Evolutionary conservation across 2,113 vertebrate species (phyloP), one percentile per base, ranked within the genome.

Genomic region (Limnothrissa miodon): DNA sequence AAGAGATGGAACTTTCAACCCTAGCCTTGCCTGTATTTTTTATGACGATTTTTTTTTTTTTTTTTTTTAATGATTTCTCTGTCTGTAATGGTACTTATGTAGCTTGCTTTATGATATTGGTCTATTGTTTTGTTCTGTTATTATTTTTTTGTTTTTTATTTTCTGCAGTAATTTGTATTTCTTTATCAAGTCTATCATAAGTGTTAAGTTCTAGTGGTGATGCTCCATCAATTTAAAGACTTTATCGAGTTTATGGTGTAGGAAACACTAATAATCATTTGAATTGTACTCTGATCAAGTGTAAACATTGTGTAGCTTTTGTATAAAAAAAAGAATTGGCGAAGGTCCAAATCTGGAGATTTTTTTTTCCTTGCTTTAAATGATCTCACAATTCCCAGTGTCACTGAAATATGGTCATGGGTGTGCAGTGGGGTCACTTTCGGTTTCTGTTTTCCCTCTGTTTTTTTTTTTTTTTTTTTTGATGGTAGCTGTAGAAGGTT

Each of bases 281-380:
- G 96, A 97, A 96, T 95, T 96, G 97, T 99, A 99, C 96, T 96
- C 96, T 96, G 96, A 97, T 95, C 95, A 96, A 97, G 96, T 99
- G 97, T 98, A 98, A 74, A 98, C 97, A 99, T 98, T 98, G 97
- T 99, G 97, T 99, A 99, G 96, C 96, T 99, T 99, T 98, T 99
- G 97, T 99, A 99, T 98, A 98, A 98, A 84, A 82, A n/a, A 81
- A 96, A 96, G 96, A 97, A 97, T 97, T 97, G 96, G 97, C 97
- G 86, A 98, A 96, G 96, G 96, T 98, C 97, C 97, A 97, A 96
- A 97, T 98, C 97, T 96, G 86, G 88, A 93, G n/a, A n/a, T n/a
- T n/a, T 70, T 97, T 95, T 96, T 97, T 97, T 97, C 98, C 96
- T 98, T 97, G 97, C 96, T 99, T 97, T 97, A 98, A 97, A 95